A percentile compares a stretch with the other conserved stretches of the same genome.
Evolutionary conservation across 2,888 invertebrate species (phyloP).

Genomic region (Aphrophora alni): DNA sequence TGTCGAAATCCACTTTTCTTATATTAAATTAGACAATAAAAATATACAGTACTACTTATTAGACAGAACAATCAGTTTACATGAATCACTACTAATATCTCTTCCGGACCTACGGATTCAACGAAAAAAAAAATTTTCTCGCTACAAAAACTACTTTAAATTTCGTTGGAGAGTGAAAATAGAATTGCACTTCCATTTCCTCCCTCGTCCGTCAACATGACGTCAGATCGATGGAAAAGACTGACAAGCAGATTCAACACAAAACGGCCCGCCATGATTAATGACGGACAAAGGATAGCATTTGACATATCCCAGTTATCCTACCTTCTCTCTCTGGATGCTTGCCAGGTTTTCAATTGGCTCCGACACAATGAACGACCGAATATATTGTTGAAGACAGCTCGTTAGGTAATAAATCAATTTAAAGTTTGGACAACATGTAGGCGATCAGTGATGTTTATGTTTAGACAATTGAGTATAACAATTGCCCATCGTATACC

Average conservation of each 20-base stretch:
- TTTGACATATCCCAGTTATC: background rate
- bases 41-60: too few species aligned
- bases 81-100: too few species aligned
- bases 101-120: too few species aligned
- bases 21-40: too few species aligned
- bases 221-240: background rate
- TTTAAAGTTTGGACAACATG: background rate
- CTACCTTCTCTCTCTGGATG: background rate
- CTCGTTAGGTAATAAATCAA: slow-evolving; percentile 2
- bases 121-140: too few species aligned
- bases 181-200: background rate
- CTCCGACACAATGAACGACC: background rate
- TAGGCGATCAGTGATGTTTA: background rate
- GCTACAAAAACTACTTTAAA: too few species aligned
- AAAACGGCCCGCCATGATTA: background rate
- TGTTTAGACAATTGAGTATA: background rate
- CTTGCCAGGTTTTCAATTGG: slow-evolving; percentile 6
- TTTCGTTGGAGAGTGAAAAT: background rate
- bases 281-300: background rate
- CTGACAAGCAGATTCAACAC: slow-evolving; percentile 2
- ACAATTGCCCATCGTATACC: too few species aligned
- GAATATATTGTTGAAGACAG: background rate
- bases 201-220: background rate
- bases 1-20: too few species aligned
- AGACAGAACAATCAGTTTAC: too few species aligned